Percentiles rank a stretch among this genome's conserved stretches.
Conservation (phyloP, 2,888 invertebrate species). For the Axea sp. region DNA sequence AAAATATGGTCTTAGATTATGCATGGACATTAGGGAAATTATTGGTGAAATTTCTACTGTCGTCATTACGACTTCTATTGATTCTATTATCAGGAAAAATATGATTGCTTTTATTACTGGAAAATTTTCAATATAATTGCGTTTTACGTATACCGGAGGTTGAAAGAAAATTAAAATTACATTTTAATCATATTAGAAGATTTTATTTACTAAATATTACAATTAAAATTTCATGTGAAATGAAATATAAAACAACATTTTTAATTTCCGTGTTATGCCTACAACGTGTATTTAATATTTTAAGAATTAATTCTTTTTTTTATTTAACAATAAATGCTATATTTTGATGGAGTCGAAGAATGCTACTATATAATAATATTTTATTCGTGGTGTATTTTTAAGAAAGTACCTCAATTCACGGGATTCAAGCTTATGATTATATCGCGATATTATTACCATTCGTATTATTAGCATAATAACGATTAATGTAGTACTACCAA, state of each 20-base stretch:
- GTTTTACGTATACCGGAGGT: too few relatives aligned
- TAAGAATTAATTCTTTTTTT: constrained; percentile 15
- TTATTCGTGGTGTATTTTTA: constrained; percentile 10
- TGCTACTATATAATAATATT: too few relatives aligned
- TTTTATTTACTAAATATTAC: too few relatives aligned
- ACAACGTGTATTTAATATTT: constrained; percentile 9
- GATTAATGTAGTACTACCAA: constrained; percentile 47
- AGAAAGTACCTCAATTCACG: constrained; percentile 10
- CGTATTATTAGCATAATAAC: constrained; percentile 52
- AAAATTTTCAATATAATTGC: too few relatives aligned
- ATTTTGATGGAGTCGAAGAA: not conserved
- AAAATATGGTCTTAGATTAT: constrained; percentile 42
- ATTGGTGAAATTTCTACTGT: constrained; percentile 17
- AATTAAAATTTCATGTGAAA: too few relatives aligned
- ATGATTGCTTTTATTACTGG: too few relatives aligned
- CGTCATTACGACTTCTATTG: constrained; percentile 13
- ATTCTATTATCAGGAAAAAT: too few relatives aligned
- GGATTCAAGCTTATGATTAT: constrained; percentile 14
- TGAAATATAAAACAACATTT: too few relatives aligned
- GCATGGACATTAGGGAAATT: constrained; percentile 27
- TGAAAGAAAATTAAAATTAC: too few relatives aligned
- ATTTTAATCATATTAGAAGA: too few relatives aligned
- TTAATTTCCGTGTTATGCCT: too few relatives aligned
- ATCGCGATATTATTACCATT: constrained; percentile 14
- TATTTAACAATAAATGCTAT: constrained; percentile 9